Base-by-base conservation (phyloP, 2,797 vertebrate genomes). In the Onychomys arenicola region DNA sequence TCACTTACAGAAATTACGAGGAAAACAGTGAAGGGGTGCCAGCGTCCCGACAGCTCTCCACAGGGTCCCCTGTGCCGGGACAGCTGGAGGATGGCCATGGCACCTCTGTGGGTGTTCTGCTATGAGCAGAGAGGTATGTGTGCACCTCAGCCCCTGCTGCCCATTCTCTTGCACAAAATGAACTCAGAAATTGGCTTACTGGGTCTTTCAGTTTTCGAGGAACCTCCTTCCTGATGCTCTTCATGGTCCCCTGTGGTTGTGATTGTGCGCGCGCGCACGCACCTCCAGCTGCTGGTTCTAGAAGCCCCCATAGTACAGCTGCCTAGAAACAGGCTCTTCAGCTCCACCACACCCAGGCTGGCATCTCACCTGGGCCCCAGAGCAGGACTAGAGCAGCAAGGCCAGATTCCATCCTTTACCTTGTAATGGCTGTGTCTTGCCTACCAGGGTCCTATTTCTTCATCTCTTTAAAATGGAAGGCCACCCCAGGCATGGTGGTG, bases 111-210 rank as follows among this genome's bases (percentile, higher is more conserved):
- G 12, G 19, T 76, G 23, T 1, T 12, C 40, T 76, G 55, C 92
- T 34, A 1, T 3, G 89, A n/a, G 5, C 32, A 0, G 4, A 0
- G 4, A 9, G 40, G 19, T 17, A 2, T 11, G 13, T 19, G 0
- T 7, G 82, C 2, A 10, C 12, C 17, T 40, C 12, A 9, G 84
- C 8, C 6, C 40, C 6, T 9, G 49, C 29, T 65, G 46, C 27
- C 5, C 0, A 10, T 29, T 59, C 46, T 73, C 10, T 8, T 2
- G 55, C 3, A 4, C 0, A 52, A 52, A 52, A 0, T 13, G 0
- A 5, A 21, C 34, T 40, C 13, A 17, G 67, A 29, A 5, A 2
- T 10, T 5, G 34, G 43, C 0, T 17, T 6, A 3, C 19, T 0
- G 12, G 2, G 11, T 83, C 63, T 13, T 52, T 46, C 3, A 6